These are phyloP conservation scores for Drosophila ercepeae DNA, from an alignment of 1,140 invertebrate species.

Conservation along the genomic window DNA sequence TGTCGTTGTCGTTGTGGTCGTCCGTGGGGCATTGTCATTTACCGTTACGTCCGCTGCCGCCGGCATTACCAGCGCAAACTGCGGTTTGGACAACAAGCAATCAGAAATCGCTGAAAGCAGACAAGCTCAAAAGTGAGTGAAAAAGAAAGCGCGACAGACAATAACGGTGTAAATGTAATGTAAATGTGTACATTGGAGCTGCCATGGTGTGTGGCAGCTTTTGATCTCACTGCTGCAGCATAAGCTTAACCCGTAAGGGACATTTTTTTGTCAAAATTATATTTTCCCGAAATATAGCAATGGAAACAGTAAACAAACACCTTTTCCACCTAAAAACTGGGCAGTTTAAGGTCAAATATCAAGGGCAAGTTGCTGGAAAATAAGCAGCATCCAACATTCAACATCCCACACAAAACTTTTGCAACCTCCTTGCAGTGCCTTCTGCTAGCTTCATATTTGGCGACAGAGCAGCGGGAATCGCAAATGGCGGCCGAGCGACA, in stretches of 20 bases:
- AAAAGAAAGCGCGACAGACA: neutral
- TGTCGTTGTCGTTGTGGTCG: conserved; percentile 32
- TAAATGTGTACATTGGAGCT: neutral
- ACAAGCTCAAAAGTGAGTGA: conserved; percentile 3
- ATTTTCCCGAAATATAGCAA: neutral
- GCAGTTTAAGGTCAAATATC: conserved; percentile 33
- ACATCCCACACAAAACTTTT: conserved; percentile 4
- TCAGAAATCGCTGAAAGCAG: conserved; percentile 56
- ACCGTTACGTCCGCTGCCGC: conserved; percentile 74
- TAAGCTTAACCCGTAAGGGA: conserved; percentile 5
- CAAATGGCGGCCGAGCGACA: conserved; percentile 69
- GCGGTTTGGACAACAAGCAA: conserved; percentile 80
- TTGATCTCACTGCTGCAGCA: conserved; percentile 24
- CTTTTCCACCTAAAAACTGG: neutral
- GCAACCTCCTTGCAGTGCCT: conserved; percentile 58
- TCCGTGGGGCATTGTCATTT: conserved; percentile 32
- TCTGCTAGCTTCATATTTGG: conserved; percentile 78
- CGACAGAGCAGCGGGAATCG: conserved; percentile 66
- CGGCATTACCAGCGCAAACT: conserved; percentile 73
- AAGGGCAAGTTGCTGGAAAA: conserved; percentile 42
- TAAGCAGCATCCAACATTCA: conserved; percentile 30
- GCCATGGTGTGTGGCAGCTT: neutral
- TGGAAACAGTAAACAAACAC: neutral
- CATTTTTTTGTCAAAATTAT: neutral
- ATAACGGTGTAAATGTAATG: conserved; percentile 30